These are phyloP conservation scores for Cryptomyrus ogoouensis DNA, from an alignment of 2,113 vertebrate species.

Conservation along the genomic window DNA sequence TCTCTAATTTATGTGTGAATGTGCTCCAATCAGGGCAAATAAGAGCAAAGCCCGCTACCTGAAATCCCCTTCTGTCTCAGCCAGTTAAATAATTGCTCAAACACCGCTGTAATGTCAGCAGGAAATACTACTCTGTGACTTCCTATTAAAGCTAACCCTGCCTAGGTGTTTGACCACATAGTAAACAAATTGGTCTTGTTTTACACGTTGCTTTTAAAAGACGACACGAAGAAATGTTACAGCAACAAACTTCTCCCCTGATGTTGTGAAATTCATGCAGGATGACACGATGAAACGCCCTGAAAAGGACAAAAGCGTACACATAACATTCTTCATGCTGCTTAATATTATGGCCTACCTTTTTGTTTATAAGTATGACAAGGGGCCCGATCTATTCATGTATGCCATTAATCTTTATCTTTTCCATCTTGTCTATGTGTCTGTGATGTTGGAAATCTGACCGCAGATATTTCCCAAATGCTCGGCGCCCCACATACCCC, in stretches of 20 bases:
- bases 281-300: not conserved
- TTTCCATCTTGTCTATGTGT: conserved; percentile 9
- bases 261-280: not conserved
- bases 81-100: conserved; percentile 35
- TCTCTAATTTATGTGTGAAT: conserved; percentile 31
- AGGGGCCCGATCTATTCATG: not conserved
- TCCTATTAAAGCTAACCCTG: conserved; percentile 13
- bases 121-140: conserved; percentile 28
- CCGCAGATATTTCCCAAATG: conserved; percentile 1
- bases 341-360: not conserved
- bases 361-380: not conserved
- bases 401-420: not conserved
- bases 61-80: conserved; percentile 22
- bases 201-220: not conserved
- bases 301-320: not conserved
- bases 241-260: not conserved
- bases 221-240: not conserved
- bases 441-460: conserved; percentile 16
- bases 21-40: conserved; percentile 29
- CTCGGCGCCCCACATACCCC: not conserved
- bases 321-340: not conserved
- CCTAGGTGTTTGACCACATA: not conserved
- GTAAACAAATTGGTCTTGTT: not conserved
- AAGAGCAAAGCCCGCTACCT: conserved; percentile 31
- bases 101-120: conserved; percentile 22